phyloP scores from a whole-genome alignment of 1,140 invertebrate species.

The Glomeris maerens region DNA sequence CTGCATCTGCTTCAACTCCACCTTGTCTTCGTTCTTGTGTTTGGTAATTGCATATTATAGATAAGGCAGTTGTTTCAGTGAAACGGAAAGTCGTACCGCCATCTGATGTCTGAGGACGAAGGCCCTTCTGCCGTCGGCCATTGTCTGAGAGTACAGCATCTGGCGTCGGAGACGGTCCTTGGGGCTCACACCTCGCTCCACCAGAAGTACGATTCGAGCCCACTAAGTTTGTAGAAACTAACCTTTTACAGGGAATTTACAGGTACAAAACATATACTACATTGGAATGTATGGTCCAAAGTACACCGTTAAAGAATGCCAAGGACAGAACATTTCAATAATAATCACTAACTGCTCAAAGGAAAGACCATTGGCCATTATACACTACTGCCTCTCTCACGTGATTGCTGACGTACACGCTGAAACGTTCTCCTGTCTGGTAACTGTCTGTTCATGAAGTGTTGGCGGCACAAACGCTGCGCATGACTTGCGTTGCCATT shows the following conservation, averaged over 20 bases:
- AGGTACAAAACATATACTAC: not conserved
- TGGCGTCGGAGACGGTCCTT: conserved; percentile 67
- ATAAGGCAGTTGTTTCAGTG: not conserved
- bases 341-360: not conserved
- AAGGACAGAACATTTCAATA: not conserved
- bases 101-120: conserved; percentile 71
- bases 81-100: conserved; percentile 37
- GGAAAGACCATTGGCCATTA: not conserved
- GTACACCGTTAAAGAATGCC: not conserved
- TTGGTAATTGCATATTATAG: not conserved
- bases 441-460: no score
- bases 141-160: conserved; percentile 84
- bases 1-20: conserved; percentile 83
- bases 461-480: no score
- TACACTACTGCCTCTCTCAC: not conserved
- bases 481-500: no score
- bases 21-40: conserved; percentile 66
- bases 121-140: conserved; percentile 77
- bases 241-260: not conserved
- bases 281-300: not conserved
- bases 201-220: conserved; percentile 91
- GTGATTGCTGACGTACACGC: not conserved
- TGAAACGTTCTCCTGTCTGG: no score
- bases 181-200: conserved; percentile 85
- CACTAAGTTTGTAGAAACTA: conserved; percentile 42